These are phyloP conservation scores for Eidolon dupreanum DNA, from an alignment of 2,797 vertebrate species.

Conservation along the genomic window DNA sequence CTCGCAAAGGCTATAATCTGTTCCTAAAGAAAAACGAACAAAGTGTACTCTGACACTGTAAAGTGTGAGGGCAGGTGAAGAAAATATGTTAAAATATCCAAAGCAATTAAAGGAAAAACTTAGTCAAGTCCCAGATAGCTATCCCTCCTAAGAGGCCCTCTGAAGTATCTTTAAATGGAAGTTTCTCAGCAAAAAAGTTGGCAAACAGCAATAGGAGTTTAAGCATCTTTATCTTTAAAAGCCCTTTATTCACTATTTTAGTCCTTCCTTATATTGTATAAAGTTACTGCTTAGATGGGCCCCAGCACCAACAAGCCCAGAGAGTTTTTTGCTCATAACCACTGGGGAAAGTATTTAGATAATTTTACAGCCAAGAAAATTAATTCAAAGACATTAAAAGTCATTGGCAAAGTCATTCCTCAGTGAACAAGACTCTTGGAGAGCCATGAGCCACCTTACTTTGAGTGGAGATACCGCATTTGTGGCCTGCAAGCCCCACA, in stretches of 20 bases:
- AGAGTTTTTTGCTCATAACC: not conserved
- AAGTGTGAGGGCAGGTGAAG: not conserved
- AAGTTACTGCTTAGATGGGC: not conserved
- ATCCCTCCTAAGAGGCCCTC: not conserved
- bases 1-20: conserved; percentile 97
- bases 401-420: not conserved
- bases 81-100: not conserved
- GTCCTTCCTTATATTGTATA: not conserved
- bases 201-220: not conserved
- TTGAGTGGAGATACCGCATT: conserved; percentile 93
- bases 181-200: not conserved
- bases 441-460: conserved; percentile 84
- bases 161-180: not conserved
- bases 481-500: conserved; percentile 95
- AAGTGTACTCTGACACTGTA: not conserved
- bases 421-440: not conserved
- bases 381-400: not conserved
- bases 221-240: not conserved
- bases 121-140: not conserved
- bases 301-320: not conserved
- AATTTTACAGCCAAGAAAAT: conserved; percentile 34
- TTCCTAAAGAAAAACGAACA: conserved; percentile 88
- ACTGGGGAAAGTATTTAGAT: not conserved
- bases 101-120: not conserved
- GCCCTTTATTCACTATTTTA: not conserved